Base-by-base conservation (phyloP, 2,113 vertebrate species). In the Ornithorhynchus anatinus region DNA sequence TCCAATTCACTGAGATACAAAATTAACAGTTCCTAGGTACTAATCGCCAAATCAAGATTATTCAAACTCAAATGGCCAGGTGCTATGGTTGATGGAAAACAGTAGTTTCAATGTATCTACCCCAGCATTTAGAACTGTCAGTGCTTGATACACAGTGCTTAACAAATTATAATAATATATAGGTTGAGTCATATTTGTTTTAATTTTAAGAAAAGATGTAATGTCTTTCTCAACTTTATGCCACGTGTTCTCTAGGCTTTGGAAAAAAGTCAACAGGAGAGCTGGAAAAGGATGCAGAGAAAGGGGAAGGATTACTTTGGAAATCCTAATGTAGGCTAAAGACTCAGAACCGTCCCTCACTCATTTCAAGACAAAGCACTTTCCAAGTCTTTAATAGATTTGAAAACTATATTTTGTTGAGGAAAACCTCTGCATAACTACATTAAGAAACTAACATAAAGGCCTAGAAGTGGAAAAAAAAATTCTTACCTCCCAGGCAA, bases 401-500 rank as follows among this genome's bases (percentile, higher is more conserved):
- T 75, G 64, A 59, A 29, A 73, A 29, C 5, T 8, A 2, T 27
- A 43, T 43, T 85, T 75, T 75, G 6, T 51, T 50, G 25, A 51
- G 67, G 59, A 19, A 40, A 69, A 54, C 54, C 53, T 45, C 56
- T 72, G 20, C 70, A 11, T 23, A 70, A 39, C 6, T 75, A 19
- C 58, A 84, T 58, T 62, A 71, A 77, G 62, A 76, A 62, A 40
- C 25, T 43, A 63, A 56, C 37, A 77, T 35, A 40, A 66, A 56
- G 60, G 12, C 40, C 68, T 61, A 14, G 8, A 27, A 60, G 63
- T 43, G 64, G 71, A 69, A 8, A 77, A 25, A 77, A 83, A 33
- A 12, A 75, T 58, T 42, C 91, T 90, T 95, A 99, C 97, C 97
- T 99, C 97, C 97, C 97, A 99, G 15, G 96, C 97, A 80, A 99